Evolutionary conservation across 92 coral and sea anemone species (phyloP), one percentile per base, ranked within the genome.

Genomic region (Scolanthus callimorphus): DNA sequence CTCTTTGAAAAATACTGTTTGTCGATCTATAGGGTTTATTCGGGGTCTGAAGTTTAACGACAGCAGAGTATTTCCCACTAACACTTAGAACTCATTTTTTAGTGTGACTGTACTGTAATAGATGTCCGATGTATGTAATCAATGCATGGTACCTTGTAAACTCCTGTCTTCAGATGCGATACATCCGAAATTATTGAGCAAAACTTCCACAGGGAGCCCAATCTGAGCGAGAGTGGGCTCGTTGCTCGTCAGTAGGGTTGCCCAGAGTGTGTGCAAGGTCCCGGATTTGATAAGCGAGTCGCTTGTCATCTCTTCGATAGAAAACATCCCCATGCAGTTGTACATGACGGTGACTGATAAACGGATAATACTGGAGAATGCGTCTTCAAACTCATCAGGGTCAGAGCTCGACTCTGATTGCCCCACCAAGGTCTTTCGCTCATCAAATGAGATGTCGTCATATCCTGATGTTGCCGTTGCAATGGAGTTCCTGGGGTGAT

Each of bases 301-400:
- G 6, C 85, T 73, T 20, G 81, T 59, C 29, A 75, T 85, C 20
- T 89, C 87, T 15, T 63, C 68, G 23, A 60, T 74, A 4, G 90
- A 52, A 39, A 83, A 83, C 52, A 73, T 63, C 65, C 70, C 70
- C 76, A 76, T 84, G 73, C 94, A 80, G 75, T 88, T 82, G 78
- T 88, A 94, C 73, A 94, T 76, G 21, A 85, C 76, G 20, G 83
- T 80, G 22, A 89, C 73, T 25, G 89, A 83, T 70, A 89, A 54
- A 3, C 83, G 84, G 11, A 90, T 81, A 11, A 94, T 72, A 48
- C 85, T 80, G 17, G 69, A 58, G 37, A 89, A 84, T 19, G 91
- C 79, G 46, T 94, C 99, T 39, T 89, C 96, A 43, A 89, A 89
- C 57, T 94, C 99, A 19, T 94, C 96, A 17, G 74, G 65, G 22